Conservation (phyloP, 2,113 vertebrate genomes). For the Euleptes europaea region DNA sequence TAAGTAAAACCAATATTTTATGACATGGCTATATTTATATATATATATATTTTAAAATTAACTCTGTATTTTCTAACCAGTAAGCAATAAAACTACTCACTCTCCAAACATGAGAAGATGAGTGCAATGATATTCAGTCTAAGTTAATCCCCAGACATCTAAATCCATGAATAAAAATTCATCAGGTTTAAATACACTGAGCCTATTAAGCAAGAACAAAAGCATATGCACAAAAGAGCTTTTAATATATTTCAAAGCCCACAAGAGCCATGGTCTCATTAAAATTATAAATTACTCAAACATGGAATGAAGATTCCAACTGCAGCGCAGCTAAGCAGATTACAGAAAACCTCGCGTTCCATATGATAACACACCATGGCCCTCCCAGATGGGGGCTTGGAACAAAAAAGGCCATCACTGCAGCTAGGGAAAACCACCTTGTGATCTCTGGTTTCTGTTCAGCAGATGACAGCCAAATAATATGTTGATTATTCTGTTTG, state of each 20-base stretch:
- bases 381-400: constrained; percentile 95
- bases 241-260: constrained; percentile 93
- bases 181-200: constrained; percentile 94
- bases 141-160: constrained; percentile 84
- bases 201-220: constrained; percentile 94
- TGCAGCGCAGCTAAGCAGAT: constrained; percentile 96
- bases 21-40: constrained; percentile 22
- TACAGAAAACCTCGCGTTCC: constrained; percentile 94
- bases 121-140: constrained; percentile 80
- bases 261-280: constrained; percentile 91
- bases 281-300: constrained; percentile 99
- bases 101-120: constrained; percentile 75
- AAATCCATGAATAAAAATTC: constrained; percentile 89
- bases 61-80: constrained; percentile 42
- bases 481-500: constrained; percentile 92
- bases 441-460: constrained; percentile 93
- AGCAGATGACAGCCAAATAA: constrained; percentile 95
- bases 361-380: constrained; percentile 94
- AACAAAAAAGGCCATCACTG: constrained; percentile 86
- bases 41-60: constrained; percentile 18
- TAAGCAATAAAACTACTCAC: constrained; percentile 65
- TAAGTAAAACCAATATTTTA: constrained; percentile 47
- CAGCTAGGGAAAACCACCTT: constrained; percentile 86
- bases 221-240: constrained; percentile 89
- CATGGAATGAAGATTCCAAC: constrained; percentile 93